Base-by-base conservation (phyloP, 2,113 vertebrate genomes). In the Nyctibius bracteatus region DNA sequence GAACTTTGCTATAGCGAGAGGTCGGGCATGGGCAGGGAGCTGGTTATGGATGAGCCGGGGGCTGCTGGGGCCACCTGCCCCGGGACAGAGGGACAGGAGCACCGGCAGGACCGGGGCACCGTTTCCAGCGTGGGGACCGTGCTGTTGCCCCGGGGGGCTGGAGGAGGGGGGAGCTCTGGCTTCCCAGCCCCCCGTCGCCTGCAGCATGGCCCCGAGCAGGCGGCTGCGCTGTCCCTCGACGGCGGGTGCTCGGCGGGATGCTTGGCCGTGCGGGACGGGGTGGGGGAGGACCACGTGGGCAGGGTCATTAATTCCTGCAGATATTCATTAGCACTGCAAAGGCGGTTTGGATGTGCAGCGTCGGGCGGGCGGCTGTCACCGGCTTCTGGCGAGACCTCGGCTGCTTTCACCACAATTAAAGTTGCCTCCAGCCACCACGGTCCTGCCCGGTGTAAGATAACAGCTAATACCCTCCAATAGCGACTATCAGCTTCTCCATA, bases 401-500 rank as follows among this genome's bases (percentile, higher is more conserved):
- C 68, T 51, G 51, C 91, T 86, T 59, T 72, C 35, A n/a, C 47
- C 63, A 47, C 96, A 92, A 94, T 93, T 96, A 95, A 93, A 97
- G 72, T 94, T 88, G 94, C 89, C 96, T 98, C 96, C 96, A 79
- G 89, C 93, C 58, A 62, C 88, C 90, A 65, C 22, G 7, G 94
- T 95, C 89, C 96, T 97, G 98, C 87, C 97, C 61, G 54, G 78
- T 78, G 16, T 67, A 59, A 97, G 98, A 98, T 98, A 98, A 97
- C 94, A 63, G 96, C 90, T 97, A 97, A 97, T 97, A 88, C 92
- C 83, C 92, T 95, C 95, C 89, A 97, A 97, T 75, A 95, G 94
- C 23, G 70, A 88, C 97, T 98, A 98, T 98, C 79, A 81, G 93
- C 97, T 94, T 94, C 88, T 96, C 96, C 92, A 87, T 92, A 95